Evolutionary conservation across 2,888 invertebrate species (phyloP), one percentile per base, ranked within the genome.

Genomic region (Parnassius apollo): DNA sequence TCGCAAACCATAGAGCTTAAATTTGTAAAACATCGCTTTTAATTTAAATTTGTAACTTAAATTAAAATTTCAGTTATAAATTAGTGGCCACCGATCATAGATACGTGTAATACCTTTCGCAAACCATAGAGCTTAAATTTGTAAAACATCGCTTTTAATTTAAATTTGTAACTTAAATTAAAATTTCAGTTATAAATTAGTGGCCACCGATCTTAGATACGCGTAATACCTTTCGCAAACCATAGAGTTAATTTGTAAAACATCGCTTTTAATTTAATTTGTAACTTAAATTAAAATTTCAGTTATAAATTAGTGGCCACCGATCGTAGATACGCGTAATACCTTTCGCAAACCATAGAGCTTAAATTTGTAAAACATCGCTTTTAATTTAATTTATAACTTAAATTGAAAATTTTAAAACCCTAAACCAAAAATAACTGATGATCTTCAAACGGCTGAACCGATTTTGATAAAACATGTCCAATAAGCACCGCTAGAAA

Each of bases 261-360:
- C 18, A 8, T 13, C 10, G 10, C 22, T 35, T 35, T 35, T 35
- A 4, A 35, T 35, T 35, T 35, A 18, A 18, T 18, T 18, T 18
- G 18, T 18, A 18, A 18, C 18, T 18, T 18, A 18, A 18, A 18
- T 18, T 18, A 18, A 18, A 18, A 18, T 18, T 18, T 18, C 18
- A 18, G 18, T 18, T 18, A 18, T 18, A 18, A 69, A 70, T 70
- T 70, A 70, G 69, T 66, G 65, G 56, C 22, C 44, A 46, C 51
- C 45, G 22, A 55, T 49, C 42, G 48, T 60, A 61, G 69, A 68
- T 69, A 35, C 35, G 4, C 35, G 35, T 1, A 65, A 61, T 64
- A 65, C 59, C 56, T 44, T 42, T 45, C 62, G 46, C 57, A 59
- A 58, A 57, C 61, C 63, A 64, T 61, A 68, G 68, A 66, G 44